A percentile compares a stretch with the other conserved stretches of the same genome.
phyloP scores from a whole-genome alignment of 2,888 invertebrate species.

The Zhuqinia jingwanae region DNA sequence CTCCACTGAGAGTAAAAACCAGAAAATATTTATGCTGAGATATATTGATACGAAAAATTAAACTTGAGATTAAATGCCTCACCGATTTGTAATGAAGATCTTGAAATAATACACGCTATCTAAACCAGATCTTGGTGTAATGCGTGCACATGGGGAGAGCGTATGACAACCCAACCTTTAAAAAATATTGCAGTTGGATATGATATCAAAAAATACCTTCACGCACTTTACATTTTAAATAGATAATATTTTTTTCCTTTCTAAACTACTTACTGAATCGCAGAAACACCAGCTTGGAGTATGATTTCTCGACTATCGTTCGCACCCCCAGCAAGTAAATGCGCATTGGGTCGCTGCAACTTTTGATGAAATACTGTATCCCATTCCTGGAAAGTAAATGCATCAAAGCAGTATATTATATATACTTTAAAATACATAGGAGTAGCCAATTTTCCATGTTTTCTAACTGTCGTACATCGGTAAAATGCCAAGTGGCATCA shows the following conservation, averaged over 20 bases:
- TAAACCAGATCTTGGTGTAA: conserved; percentile 60
- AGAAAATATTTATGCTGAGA: not conserved
- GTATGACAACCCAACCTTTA: conserved; percentile 58
- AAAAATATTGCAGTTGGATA: not conserved
- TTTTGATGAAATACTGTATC: conserved; percentile 44
- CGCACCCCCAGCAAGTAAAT: not conserved
- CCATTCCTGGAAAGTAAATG: conserved; percentile 65
- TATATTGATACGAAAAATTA: not conserved
- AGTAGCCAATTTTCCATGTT: too few relatives aligned
- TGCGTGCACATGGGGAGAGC: conserved; percentile 74
- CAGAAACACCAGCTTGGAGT: conserved; percentile 58
- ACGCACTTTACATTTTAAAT: too few relatives aligned
- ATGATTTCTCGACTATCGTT: conserved; percentile 60
- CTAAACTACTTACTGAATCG: conserved; percentile 53
- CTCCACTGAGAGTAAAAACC: conserved; percentile 46
- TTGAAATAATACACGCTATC: conserved; percentile 72
- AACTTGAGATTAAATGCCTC: not conserved
- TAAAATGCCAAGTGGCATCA: too few relatives aligned
- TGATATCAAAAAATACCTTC: too few relatives aligned
- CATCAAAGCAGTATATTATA: too few relatives aligned
- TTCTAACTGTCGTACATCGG: too few relatives aligned
- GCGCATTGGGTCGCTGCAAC: not conserved
- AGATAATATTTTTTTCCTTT: too few relatives aligned
- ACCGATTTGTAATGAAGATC: conserved; percentile 71
- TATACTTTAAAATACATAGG: too few relatives aligned